Percentiles rank a stretch among this genome's conserved stretches.
Conservation (phyloP, 2,113 vertebrate species). For the Thunnus thynnus region DNA sequence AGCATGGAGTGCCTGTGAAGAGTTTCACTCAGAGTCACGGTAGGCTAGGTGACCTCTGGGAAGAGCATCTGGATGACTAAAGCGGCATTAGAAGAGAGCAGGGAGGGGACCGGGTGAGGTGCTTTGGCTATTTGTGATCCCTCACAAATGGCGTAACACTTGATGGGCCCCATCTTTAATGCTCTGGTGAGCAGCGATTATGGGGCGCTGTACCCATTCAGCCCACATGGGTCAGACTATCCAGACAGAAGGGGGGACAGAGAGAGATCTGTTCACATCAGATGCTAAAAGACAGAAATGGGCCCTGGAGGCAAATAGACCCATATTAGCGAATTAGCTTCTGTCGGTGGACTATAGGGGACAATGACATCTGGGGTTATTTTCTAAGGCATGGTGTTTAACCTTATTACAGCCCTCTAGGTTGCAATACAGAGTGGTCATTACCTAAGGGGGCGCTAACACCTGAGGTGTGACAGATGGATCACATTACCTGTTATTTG, state of each 20-base stretch:
- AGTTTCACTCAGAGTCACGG: conserved; percentile 20
- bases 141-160: conserved; percentile 38
- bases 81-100: background rate
- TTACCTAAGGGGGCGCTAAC: conserved; percentile 53
- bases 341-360: conserved; percentile 30
- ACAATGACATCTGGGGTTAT: conserved; percentile 53
- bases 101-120: conserved; percentile 5
- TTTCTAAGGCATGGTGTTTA: conserved; percentile 64
- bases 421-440: conserved; percentile 49
- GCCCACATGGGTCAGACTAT: conserved; percentile 52
- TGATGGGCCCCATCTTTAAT: conserved; percentile 55
- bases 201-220: conserved; percentile 19
- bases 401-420: conserved; percentile 60
- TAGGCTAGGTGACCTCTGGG: conserved; percentile 13
- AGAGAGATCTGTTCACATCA: conserved; percentile 37
- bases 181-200: conserved; percentile 49
- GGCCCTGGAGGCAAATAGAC: conserved; percentile 50
- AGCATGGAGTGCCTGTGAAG: background rate
- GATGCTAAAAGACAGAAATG: conserved; percentile 42
- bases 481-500: conserved; percentile 69
- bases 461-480: conserved; percentile 52
- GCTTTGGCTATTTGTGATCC: conserved; percentile 35
- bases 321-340: conserved; percentile 68
- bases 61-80: conserved; percentile 26
- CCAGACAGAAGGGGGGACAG: conserved; percentile 30